Evolutionary conservation across 2,113 vertebrate genomes (phyloP).

Genomic region (Climacteris rufus): DNA sequence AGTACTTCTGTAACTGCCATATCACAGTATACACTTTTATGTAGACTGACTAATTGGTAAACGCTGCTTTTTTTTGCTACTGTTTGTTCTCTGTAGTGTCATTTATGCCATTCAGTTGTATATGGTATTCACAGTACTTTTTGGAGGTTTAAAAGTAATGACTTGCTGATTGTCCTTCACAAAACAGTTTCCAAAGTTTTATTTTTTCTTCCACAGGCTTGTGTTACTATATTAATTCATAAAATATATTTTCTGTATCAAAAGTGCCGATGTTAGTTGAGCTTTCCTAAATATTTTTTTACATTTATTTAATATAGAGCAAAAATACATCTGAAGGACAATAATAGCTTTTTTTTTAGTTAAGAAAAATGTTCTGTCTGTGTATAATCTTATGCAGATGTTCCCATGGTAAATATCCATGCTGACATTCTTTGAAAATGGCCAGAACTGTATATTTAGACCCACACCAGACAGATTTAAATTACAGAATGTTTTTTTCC

Average conservation of each 20-base stretch:
- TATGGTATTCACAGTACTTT: conserved; percentile 20
- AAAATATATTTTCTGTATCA: conserved; percentile 7
- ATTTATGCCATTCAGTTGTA: conserved; percentile 18
- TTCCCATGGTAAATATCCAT: conserved; percentile 43
- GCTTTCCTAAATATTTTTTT: conserved; percentile 51
- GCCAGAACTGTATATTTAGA: conserved; percentile 51
- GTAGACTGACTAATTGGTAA: conserved; percentile 45
- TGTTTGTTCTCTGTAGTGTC: conserved; percentile 42
- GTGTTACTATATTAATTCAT: conserved; percentile 11
- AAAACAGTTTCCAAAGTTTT: conserved; percentile 14
- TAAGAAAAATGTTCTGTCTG: conserved; percentile 32
- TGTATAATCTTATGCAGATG: conserved; percentile 68
- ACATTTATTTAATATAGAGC: conserved; percentile 35
- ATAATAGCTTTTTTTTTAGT: not conserved
- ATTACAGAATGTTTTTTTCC: conserved; percentile 62
- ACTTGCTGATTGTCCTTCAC: conserved; percentile 37
- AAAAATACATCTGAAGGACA: conserved; percentile 48
- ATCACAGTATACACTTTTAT: conserved; percentile 26
- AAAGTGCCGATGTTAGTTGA: not conserved
- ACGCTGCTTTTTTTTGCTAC: conserved; percentile 1
- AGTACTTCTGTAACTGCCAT: conserved; percentile 40
- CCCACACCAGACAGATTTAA: conserved; percentile 43
- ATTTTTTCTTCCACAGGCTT: conserved; percentile 25
- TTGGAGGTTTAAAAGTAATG: conserved; percentile 42
- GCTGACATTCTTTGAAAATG: conserved; percentile 53